Evolutionary conservation across 2,113 vertebrate species (phyloP), one percentile per base, ranked within the genome.

Genomic region (Saguinus midas): DNA sequence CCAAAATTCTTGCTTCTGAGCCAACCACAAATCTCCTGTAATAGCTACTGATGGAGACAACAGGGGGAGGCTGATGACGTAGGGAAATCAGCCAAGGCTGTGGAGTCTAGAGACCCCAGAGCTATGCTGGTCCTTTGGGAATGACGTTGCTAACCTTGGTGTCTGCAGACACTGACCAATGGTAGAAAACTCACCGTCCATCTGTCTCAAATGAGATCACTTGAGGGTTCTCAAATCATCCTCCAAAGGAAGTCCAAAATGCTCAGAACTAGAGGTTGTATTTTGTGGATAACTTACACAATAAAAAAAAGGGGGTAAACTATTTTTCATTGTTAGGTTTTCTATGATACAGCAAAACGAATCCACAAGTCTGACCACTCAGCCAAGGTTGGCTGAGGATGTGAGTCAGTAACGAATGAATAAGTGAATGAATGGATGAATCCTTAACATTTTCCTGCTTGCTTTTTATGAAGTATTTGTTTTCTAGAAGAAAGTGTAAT

Each of bases 301-400:
- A 8, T 3, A 84, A n/a, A 9, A 50, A 32, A 29, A 23, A 23
- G 52, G 43, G 64, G 9, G 27, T 43, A 52, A 64, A 76, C 20
- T 48, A 58, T n/a, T 84, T 90, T 93, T 84, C 9, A 37, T 27
- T 37, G 61, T 40, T 52, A 89, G 6, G 61, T 72, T 89, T 52
- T 52, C 50, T 52, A 52, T 52, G 50, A 52, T 52, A 52, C 50
- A 52, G 50, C 50, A 52, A 52, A 52, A 52, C 1, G 3, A 52
- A 16, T 52, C 4, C 50, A 52, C 50, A 52, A 52, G 50, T 52
- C 14, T 52, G 50, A 52, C 16, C 21, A 40, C 20, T 37, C 58
- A 21, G 70, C n/a, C 45, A 23, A 70, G 5, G 25, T 7, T 13
- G 5, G 50, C 18, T 55, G 55, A 58, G 50, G 35, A 21, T 25